phyloP scores from a whole-genome alignment of 2,113 vertebrate genomes.

The Puntigrus tetrazona region DNA sequence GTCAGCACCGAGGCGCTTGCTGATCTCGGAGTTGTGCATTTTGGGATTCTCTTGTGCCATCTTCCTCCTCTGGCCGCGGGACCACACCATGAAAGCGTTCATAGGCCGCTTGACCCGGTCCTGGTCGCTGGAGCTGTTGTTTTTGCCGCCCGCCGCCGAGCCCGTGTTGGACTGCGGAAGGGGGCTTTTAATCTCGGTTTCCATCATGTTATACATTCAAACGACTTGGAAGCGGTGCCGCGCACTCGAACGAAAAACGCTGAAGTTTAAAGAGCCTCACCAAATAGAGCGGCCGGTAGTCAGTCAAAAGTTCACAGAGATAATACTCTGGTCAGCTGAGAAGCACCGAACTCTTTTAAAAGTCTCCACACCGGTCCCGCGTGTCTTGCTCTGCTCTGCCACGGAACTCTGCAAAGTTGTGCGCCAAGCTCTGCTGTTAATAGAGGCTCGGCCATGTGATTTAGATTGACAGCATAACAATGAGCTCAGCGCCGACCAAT shows the following conservation, averaged over 20 bases:
- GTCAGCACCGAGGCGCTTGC: conserved; percentile 94
- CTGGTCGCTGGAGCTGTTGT: conserved; percentile 80
- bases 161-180: conserved; percentile 81
- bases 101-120: conserved; percentile 96
- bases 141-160: conserved; percentile 74
- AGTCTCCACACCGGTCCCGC: conserved; percentile 34
- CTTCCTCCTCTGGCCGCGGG: conserved; percentile 92
- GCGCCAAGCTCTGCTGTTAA: conserved; percentile 74
- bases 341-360: conserved; percentile 45
- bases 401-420: conserved; percentile 78
- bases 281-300: neutral
- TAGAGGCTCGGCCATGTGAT: conserved; percentile 76
- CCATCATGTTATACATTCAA: conserved; percentile 95
- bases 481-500: conserved; percentile 83
- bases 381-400: conserved; percentile 63
- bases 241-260: conserved; percentile 53
- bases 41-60: conserved; percentile 99
- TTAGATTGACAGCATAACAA: conserved; percentile 86
- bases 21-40: conserved; percentile 99
- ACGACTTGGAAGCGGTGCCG: conserved; percentile 61
- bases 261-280: neutral
- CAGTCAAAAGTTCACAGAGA: conserved; percentile 25
- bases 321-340: neutral
- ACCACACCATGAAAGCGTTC: conserved; percentile 99
- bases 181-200: conserved; percentile 89